These are phyloP conservation scores for Phalacrocorax brasilianus DNA, from an alignment of 2,113 vertebrate species.

Conservation along the genomic window DNA sequence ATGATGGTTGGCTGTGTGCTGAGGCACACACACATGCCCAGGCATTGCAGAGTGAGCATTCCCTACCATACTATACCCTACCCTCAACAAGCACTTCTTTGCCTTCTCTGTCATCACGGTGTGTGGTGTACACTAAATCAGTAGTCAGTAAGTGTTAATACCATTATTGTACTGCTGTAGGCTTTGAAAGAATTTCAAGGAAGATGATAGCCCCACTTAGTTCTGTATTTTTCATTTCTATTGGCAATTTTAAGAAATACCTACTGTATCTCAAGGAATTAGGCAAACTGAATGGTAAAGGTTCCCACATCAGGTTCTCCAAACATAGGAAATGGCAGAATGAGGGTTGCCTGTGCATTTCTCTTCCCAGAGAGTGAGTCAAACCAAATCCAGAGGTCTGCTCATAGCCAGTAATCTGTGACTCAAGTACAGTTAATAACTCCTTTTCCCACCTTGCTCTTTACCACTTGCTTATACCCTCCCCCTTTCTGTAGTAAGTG, in stretches of 20 bases:
- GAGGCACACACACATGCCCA: neutral
- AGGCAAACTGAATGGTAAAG: fast-evolving
- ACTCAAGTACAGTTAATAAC: neutral
- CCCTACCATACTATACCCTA: neutral
- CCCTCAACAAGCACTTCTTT: neutral
- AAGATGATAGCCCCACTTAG: neutral
- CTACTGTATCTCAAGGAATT: neutral
- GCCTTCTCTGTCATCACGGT: neutral
- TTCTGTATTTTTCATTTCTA: neutral
- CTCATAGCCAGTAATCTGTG: neutral
- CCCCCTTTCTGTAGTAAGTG: neutral
- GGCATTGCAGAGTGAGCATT: neutral
- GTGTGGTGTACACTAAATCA: neutral
- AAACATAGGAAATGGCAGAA: neutral
- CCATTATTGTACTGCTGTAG: neutral
- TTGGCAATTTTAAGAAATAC: neutral
- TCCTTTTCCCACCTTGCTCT: neutral
- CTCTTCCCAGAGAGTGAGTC: neutral
- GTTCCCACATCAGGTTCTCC: neutral
- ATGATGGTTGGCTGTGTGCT: neutral
- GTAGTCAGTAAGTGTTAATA: neutral
- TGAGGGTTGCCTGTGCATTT: neutral
- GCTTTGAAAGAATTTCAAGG: neutral
- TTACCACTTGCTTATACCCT: neutral
- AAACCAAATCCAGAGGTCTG: neutral